A percentile compares a stretch with the other conserved stretches of the same genome.
Evolutionary conservation across 2,888 invertebrate genomes (phyloP).

Genomic region (Sclerodermus sp.): DNA sequence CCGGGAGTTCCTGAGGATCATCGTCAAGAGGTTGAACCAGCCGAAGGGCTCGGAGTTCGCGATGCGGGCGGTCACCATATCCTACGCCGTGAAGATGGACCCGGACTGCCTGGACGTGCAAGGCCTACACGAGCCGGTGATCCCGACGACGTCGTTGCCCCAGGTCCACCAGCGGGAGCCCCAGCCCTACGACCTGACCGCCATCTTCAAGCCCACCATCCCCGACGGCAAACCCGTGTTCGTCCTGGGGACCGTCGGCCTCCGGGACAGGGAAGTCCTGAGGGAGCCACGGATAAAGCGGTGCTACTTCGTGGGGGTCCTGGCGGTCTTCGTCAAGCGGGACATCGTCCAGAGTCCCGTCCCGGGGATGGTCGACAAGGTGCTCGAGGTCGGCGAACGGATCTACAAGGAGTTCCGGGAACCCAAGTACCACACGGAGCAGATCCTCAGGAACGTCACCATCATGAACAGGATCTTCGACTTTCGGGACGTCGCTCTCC

Average conservation of each 20-base stretch:
- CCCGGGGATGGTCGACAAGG: slow-evolving; percentile 42
- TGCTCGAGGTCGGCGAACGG: slow-evolving; percentile 43
- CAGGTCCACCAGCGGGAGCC: slow-evolving; percentile 35
- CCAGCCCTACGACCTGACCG: slow-evolving; percentile 31
- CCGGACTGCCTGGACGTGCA: slow-evolving; percentile 43
- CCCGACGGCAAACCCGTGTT: slow-evolving; percentile 38
- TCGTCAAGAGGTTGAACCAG: slow-evolving; percentile 34
- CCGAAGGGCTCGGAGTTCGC: slow-evolving; percentile 16
- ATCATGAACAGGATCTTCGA: slow-evolving; percentile 50
- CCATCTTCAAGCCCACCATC: slow-evolving; percentile 36
- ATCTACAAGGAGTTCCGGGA: slow-evolving; percentile 41
- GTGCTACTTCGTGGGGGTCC: slow-evolving; percentile 49
- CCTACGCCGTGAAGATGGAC: slow-evolving; percentile 43
- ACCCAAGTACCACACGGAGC: slow-evolving; percentile 42
- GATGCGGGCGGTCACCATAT: slow-evolving; percentile 39
- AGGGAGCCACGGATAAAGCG: slow-evolving; percentile 45
- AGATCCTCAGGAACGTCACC: slow-evolving; percentile 43
- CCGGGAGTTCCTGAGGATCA: slow-evolving; percentile 41
- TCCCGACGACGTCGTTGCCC: slow-evolving; percentile 36
- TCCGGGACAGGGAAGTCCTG: slow-evolving; percentile 36
- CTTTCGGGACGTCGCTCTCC: slow-evolving; percentile 41
- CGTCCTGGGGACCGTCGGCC: slow-evolving; percentile 37
- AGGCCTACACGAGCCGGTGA: slow-evolving; percentile 42
- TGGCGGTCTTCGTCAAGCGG: slow-evolving; percentile 44
- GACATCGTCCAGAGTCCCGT: slow-evolving; percentile 48